phyloP scores from a whole-genome alignment of 1,140 invertebrate species.

The Drosophila neocordata region DNA sequence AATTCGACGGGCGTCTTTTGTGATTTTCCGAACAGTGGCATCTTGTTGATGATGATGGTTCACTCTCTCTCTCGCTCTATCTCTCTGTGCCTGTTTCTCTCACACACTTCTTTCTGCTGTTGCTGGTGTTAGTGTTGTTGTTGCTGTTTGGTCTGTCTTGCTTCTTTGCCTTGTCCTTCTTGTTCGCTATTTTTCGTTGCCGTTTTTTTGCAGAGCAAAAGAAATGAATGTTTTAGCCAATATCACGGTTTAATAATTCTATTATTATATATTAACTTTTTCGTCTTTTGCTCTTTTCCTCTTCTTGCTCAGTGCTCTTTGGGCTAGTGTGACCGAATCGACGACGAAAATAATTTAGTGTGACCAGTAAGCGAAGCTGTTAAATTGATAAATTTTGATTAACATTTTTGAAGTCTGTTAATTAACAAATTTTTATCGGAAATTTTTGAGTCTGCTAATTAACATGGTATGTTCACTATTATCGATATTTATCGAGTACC shows the following conservation, averaged over 20 bases:
- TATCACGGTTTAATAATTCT: conserved; percentile 75
- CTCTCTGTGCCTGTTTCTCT: conserved; percentile 21
- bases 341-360: background rate
- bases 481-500: background rate
- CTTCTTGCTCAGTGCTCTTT: background rate
- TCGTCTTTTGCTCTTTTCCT: conserved; percentile 63
- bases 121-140: conserved; percentile 38
- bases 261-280: conserved; percentile 74
- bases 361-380: background rate
- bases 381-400: background rate
- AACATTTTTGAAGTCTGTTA: too few species aligned
- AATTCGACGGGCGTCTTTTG: conserved; percentile 98
- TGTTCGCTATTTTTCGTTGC: conserved; percentile 30
- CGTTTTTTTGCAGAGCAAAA: conserved; percentile 53
- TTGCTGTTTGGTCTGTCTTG: conserved; percentile 20
- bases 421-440: too few species aligned
- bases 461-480: too few species aligned
- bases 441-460: too few species aligned
- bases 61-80: conserved; percentile 29
- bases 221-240: conserved; percentile 67
- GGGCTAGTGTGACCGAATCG: background rate
- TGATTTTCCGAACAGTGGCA: conserved; percentile 98
- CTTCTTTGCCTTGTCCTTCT: conserved; percentile 13
- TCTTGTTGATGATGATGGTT: conserved; percentile 77
- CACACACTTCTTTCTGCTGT: conserved; percentile 30